Percentiles rank a stretch among this genome's conserved stretches.
These are phyloP conservation scores for Fulmarus glacialis DNA, from an alignment of 2,113 vertebrate species.

Conservation along the genomic window DNA sequence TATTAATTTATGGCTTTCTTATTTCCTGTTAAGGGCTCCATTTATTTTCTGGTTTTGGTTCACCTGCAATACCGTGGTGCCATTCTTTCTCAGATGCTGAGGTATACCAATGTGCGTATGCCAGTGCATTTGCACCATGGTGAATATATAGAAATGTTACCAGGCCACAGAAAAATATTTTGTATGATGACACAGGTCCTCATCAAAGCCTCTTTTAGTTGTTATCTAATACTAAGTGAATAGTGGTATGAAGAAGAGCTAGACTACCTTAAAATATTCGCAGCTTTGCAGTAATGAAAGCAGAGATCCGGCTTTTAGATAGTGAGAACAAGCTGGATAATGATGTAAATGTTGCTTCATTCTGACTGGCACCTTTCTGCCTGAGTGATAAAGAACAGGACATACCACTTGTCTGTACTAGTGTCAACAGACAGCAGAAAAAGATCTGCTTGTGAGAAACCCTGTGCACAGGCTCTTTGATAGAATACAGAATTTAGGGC, in stretches of 20 bases:
- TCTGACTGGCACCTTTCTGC: slow-evolving; percentile 28
- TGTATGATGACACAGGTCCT: neutral
- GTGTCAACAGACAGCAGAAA: neutral
- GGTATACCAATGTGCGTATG: neutral
- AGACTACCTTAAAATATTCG: slow-evolving; percentile 10
- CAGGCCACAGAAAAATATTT: neutral
- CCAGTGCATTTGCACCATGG: neutral
- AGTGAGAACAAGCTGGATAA: slow-evolving; percentile 9
- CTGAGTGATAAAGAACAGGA: slow-evolving; percentile 11
- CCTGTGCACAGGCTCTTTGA: fast-evolving
- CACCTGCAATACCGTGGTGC: neutral
- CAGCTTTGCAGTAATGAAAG: neutral
- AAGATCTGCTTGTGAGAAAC: neutral
- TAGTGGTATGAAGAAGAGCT: neutral
- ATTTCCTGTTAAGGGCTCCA: neutral
- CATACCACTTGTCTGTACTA: neutral
- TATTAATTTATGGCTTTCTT: neutral
- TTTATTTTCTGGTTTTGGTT: neutral
- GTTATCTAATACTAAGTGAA: neutral
- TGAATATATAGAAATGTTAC: neutral
- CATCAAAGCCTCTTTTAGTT: neutral
- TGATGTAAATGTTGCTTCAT: slow-evolving; percentile 24
- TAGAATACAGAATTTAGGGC: neutral
- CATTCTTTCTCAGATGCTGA: neutral
- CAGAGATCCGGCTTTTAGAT: neutral